These are phyloP conservation scores for Pseudococcus longispinus DNA, from an alignment of 2,888 invertebrate species.

Conservation along the genomic window DNA sequence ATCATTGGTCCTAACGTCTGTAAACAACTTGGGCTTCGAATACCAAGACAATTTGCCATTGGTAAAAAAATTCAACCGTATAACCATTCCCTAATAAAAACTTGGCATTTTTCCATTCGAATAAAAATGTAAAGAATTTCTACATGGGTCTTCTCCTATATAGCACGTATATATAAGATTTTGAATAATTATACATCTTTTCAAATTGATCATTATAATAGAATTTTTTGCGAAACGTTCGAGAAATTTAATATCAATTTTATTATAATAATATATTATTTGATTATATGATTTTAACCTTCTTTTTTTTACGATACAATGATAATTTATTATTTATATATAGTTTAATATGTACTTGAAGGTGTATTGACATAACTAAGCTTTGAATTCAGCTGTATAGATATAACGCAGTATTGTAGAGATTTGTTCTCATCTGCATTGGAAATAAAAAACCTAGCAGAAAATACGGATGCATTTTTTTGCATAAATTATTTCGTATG, in stretches of 20 bases:
- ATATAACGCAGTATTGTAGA: not conserved
- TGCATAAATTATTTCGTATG: not conserved
- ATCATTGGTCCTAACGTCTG: not conserved
- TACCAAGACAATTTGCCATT: constrained; percentile 17
- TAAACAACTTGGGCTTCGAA: not conserved
- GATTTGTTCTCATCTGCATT: not conserved
- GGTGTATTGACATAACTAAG: not conserved
- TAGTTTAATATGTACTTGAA: not conserved
- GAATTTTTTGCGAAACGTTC: not conserved
- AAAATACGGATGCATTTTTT: constrained; percentile 7
- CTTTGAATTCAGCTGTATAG: too few relatives aligned
- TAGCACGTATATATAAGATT: not conserved
- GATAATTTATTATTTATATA: not conserved
- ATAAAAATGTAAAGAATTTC: constrained; percentile 7
- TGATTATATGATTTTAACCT: not conserved
- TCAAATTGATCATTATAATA: not conserved
- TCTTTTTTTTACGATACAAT: not conserved
- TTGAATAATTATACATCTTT: constrained; percentile 32
- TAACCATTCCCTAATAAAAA: constrained; percentile 9
- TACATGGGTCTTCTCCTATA: not conserved
- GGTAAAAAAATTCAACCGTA: not conserved
- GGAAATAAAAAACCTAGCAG: not conserved
- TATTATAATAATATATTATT: not conserved
- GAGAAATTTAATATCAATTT: not conserved
- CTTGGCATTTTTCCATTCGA: constrained; percentile 23